A percentile compares a stretch with the other conserved stretches of the same genome.
Conservation (phyloP, 2,113 vertebrate genomes). For the cat (Felis catus) region F.catus_Fca126_mat1.0 CM031419.1:164217501-164218000, state of each 20-base stretch:
- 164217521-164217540: conserved; percentile 72
- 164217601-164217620: conserved; percentile 68
- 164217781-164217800: conserved; percentile 90
- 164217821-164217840: conserved; percentile 92
- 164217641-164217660: conserved; percentile 83
- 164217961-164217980: conserved; percentile 92
- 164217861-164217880: conserved; percentile 90
- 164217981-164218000: conserved; percentile 90
- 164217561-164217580: neutral
- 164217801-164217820: conserved; percentile 92
- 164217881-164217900: conserved; percentile 90
- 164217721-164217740: conserved; percentile 79
- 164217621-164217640: conserved; percentile 82
- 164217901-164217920: conserved; percentile 90
- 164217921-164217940: conserved; percentile 90
- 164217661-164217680: conserved; percentile 85
- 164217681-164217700: conserved; percentile 88
- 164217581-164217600: neutral
- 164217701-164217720: conserved; percentile 90
- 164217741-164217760: conserved; percentile 90
- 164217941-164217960: conserved; percentile 91
- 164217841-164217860: conserved; percentile 89
- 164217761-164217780: conserved; percentile 89
- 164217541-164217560: conserved; percentile 66
- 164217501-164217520: conserved; percentile 67